A percentile compares a stretch with the other conserved stretches of the same genome.
phyloP scores from a whole-genome alignment of 2,888 invertebrate species.

The Microctonus aethiopoides region DNA sequence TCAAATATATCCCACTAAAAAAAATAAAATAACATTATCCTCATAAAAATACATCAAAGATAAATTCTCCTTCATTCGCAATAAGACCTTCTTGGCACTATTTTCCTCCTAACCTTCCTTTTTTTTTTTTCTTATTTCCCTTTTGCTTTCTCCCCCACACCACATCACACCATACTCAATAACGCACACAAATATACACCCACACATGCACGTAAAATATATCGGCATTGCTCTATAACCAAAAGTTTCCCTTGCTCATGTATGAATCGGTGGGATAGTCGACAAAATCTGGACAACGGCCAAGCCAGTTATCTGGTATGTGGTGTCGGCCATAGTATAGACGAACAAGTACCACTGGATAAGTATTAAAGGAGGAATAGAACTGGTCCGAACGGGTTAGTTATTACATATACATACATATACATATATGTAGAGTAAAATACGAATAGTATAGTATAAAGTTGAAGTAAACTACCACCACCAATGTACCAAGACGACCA shows the following conservation, averaged over 20 bases:
- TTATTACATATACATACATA: background rate
- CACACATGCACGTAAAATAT: slow-evolving; percentile 29
- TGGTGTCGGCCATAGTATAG: slow-evolving; percentile 2
- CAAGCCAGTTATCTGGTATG: slow-evolving; percentile 50
- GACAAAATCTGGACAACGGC: slow-evolving; percentile 51
- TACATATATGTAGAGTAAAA: background rate
- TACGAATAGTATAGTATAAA: background rate
- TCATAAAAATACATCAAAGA: background rate
- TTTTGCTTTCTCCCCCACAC: background rate
- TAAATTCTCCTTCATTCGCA: slow-evolving; percentile 9
- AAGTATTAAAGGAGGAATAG: slow-evolving; percentile 25
- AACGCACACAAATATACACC: background rate
- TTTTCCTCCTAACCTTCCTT: background rate
- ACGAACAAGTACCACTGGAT: slow-evolving; percentile 30
- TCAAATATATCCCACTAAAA: background rate
- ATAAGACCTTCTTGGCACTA: slow-evolving; percentile 10
- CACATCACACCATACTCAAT: background rate
- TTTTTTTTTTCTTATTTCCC: slow-evolving; percentile 20
- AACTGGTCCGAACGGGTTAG: background rate
- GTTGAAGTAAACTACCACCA: slow-evolving; percentile 40
- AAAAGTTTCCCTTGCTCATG: slow-evolving; percentile 31
- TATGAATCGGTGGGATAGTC: slow-evolving; percentile 38
- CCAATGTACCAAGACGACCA: background rate
- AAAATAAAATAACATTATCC: background rate
- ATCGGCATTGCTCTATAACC: slow-evolving; percentile 17